Evolutionary conservation across 2,888 invertebrate genomes (phyloP).

Genomic region (Amphimallon solstitiale): DNA sequence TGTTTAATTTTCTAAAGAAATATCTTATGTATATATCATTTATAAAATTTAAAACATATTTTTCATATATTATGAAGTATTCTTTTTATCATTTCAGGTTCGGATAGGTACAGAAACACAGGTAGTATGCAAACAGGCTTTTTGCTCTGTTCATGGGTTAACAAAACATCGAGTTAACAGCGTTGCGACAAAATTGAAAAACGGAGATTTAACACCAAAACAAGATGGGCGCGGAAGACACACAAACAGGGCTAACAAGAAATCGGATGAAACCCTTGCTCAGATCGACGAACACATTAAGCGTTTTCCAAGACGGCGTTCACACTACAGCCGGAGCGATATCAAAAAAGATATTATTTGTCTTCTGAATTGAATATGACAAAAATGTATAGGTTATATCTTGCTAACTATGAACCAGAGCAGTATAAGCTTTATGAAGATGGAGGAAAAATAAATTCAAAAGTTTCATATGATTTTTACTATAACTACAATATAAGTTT

Average conservation of each 20-base stretch:
- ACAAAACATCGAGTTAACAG: slow-evolving; percentile 21
- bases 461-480: too few species aligned
- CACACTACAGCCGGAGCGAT: not conserved
- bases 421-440: slow-evolving; percentile 21
- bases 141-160: slow-evolving; percentile 29
- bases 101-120: slow-evolving; percentile 17
- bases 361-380: too few species aligned
- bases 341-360: too few species aligned
- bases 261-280: too few species aligned
- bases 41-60: slow-evolving; percentile 4
- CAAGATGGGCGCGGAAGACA: too few species aligned
- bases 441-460: slow-evolving; percentile 31
- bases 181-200: slow-evolving; percentile 22
- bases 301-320: too few species aligned
- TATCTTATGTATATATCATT: not conserved
- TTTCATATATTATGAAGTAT: not conserved
- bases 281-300: too few species aligned
- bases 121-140: slow-evolving; percentile 21
- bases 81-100: slow-evolving; percentile 11
- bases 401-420: slow-evolving; percentile 23
- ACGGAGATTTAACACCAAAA: slow-evolving; percentile 15
- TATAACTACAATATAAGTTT: too few species aligned
- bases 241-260: too few species aligned
- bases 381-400: slow-evolving; percentile 13
- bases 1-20: slow-evolving; percentile 1